These are phyloP conservation scores for Camelus dromedarius DNA, from an alignment of 2,113 vertebrate species.

Conservation along the genomic window DNA sequence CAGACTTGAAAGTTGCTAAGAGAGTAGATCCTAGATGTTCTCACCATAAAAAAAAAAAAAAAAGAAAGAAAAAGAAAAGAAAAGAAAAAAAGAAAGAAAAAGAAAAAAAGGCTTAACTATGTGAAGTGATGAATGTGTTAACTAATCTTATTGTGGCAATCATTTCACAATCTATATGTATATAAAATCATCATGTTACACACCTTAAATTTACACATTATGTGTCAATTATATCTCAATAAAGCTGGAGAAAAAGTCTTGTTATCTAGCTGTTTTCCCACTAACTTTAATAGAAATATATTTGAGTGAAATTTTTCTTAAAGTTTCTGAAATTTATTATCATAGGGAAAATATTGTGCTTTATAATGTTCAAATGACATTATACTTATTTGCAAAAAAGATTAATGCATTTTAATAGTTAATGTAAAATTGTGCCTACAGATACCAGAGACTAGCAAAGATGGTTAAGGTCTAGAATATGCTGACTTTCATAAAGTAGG, in stretches of 20 bases:
- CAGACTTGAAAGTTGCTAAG: not conserved
- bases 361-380: not conserved
- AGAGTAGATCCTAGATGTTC: not conserved
- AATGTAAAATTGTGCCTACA: not conserved
- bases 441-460: slow-evolving; percentile 30
- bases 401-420: slow-evolving; percentile 29
- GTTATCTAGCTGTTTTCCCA: not conserved
- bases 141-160: not conserved
- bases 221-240: not conserved
- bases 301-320: slow-evolving; percentile 48
- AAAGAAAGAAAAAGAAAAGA: not conserved
- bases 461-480: slow-evolving; percentile 47
- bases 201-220: not conserved
- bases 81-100: not conserved
- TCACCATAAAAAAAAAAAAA: not conserved
- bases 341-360: not conserved
- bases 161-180: not conserved
- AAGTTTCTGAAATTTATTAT: slow-evolving; percentile 22
- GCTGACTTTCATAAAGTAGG: slow-evolving; percentile 51
- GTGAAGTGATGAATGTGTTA: not conserved
- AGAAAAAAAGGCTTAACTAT: not conserved
- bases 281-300: slow-evolving; percentile 50
- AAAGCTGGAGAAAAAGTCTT: not conserved
- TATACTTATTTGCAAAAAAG: slow-evolving; percentile 9
- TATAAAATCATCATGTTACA: not conserved